These are phyloP conservation scores for Sinocyclocheilus anophthalmus DNA, from an alignment of 2,113 vertebrate species.

Conservation along the genomic window DNA sequence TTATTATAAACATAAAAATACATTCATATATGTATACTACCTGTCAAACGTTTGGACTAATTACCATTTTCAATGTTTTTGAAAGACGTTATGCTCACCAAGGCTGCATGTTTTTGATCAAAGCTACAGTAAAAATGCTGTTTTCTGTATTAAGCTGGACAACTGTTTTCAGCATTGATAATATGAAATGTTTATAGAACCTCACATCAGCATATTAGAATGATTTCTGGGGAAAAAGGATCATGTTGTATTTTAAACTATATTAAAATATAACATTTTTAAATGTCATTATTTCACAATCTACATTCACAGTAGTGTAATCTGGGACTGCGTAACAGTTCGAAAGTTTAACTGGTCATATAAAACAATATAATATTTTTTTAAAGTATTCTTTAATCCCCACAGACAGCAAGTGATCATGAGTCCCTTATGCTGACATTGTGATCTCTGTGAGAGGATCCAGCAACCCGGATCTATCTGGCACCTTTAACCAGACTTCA, in stretches of 20 bases:
- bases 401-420: constrained; percentile 75
- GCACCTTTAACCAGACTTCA: constrained; percentile 59
- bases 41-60: no score
- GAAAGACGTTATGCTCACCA: no score
- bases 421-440: constrained; percentile 80
- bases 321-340: neutral
- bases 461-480: constrained; percentile 75
- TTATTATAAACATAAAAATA: neutral
- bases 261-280: neutral
- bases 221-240: neutral
- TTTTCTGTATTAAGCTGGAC: no score
- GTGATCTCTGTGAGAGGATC: constrained; percentile 75
- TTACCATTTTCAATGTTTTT: no score
- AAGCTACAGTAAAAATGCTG: no score
- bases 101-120: no score
- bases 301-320: neutral
- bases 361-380: neutral
- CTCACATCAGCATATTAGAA: neutral
- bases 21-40: neutral
- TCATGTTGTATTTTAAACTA: neutral
- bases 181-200: neutral
- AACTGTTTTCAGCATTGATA: neutral
- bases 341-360: no score
- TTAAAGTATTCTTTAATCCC: neutral
- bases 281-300: neutral